Conservation (phyloP, 2,113 vertebrate species). For the Oceanites oceanicus region DNA sequence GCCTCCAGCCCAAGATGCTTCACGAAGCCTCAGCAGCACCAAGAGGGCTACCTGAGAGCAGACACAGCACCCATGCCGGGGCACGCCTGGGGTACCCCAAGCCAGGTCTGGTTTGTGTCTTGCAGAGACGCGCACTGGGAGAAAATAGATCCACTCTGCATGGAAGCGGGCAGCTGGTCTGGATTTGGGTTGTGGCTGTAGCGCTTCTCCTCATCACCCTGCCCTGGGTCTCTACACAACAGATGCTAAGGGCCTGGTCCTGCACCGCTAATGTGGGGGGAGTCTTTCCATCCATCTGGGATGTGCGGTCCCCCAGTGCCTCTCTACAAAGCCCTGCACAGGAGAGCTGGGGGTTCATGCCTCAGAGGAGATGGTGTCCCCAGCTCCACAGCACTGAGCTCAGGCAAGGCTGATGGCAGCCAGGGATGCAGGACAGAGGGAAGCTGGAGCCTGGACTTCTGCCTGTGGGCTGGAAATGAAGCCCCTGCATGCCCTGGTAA, state of each 20-base stretch:
- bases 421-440: neutral
- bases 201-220: neutral
- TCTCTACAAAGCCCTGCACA: neutral
- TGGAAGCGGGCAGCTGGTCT: neutral
- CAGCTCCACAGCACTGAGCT: neutral
- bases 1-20: neutral
- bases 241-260: neutral
- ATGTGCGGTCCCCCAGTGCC: too few relatives aligned
- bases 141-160: neutral
- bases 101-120: neutral
- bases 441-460: neutral
- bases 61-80: neutral
- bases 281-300: neutral
- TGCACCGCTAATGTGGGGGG: neutral
- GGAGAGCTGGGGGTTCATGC: neutral
- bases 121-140: accelerated
- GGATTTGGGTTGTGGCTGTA: neutral
- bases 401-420: neutral
- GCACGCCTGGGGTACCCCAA: neutral
- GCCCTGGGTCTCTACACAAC: neutral
- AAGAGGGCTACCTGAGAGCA: neutral
- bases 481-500: neutral
- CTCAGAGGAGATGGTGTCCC: neutral
- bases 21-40: neutral
- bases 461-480: neutral